Evolutionary conservation across 2,797 vertebrate genomes (phyloP).

Genomic region (Propithecus perrieri): DNA sequence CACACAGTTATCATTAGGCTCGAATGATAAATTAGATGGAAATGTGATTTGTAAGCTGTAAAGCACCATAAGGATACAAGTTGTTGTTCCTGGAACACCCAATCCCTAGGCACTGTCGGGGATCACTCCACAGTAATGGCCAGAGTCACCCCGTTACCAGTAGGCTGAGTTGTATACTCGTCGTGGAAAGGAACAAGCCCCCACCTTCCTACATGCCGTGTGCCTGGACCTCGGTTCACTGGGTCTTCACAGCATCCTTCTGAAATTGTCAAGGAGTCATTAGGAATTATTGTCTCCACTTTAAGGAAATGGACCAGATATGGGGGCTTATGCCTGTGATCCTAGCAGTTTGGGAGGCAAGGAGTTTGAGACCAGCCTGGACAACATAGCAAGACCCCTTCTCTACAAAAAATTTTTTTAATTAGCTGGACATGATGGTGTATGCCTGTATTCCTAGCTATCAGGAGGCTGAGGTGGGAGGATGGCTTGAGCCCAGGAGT

Average conservation of each 20-base stretch:
- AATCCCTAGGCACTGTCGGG: background rate
- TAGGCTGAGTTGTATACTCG: fast-evolving
- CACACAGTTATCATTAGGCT: background rate
- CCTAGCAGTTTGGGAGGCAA: background rate
- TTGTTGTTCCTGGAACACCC: too few relatives aligned
- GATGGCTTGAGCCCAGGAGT: background rate
- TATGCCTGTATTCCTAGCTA: background rate
- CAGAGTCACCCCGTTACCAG: background rate
- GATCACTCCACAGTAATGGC: background rate
- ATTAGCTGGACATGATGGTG: background rate
- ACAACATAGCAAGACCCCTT: background rate
- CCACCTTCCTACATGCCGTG: fast-evolving
- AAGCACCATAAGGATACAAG: fast-evolving
- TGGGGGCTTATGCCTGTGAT: background rate
- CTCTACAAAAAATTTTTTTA: background rate
- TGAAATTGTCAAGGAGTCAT: background rate
- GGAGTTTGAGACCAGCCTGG: background rate
- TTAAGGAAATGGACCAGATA: background rate
- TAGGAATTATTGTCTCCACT: background rate
- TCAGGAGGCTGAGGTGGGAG: background rate
- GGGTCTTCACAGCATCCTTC: background rate
- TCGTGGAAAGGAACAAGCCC: background rate
- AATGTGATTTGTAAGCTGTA: background rate
- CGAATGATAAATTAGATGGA: fast-evolving
- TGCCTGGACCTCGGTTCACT: background rate